Evolutionary conservation across 1,140 invertebrate genomes (phyloP), one percentile per base, ranked within the genome.

Genomic region (Papilio glaucus): DNA sequence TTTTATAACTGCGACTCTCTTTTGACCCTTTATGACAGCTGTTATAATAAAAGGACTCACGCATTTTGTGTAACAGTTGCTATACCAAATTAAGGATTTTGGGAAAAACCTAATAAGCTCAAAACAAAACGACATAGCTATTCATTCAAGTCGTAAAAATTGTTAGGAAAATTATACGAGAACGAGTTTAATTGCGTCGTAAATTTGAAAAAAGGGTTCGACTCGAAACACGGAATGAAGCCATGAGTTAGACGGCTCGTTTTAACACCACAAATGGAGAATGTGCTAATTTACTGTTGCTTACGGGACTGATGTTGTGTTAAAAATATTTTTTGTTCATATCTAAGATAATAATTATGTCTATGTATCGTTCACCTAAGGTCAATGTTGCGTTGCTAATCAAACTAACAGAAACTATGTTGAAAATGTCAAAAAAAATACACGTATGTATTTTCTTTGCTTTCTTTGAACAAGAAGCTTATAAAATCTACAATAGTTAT

Each of bases 121-220:
- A 49, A 49, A 57, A 57, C 18, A 49, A 49, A 57, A 57, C 21
- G 4, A 57, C 49, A 26, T 57, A 12, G 21, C 10, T 57, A 13
- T 57, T 13, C 49, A 57, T 57, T 57, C 24, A 5, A 57, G 21
- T 57, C 49, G 49, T 57, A 57, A 57, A 57, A 57, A 57, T 57
- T 24, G 49, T 24, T 13, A 57, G 49, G 49, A 57, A 53, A 57
- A 57, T 57, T 57, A 57, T 57, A 57, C 21, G 49, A 10, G 49
- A 24, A 57, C 49, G 49, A 18, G 49, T 57, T 57, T 57, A 57
- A 57, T 57, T 24, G 49, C 49, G 49, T 57, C 49, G 18, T 57
- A 57, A 57, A 57, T 57, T 57, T 57, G 49, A 57, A 57, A 57
- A 57, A 57, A 57, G 49, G 49, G 49, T 57, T 57, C 49, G 49